A percentile compares a stretch with the other conserved stretches of the same genome.
These are phyloP conservation scores for Tetragonula carbonaria DNA, from an alignment of 2,888 invertebrate species.

Conservation along the genomic window DNA sequence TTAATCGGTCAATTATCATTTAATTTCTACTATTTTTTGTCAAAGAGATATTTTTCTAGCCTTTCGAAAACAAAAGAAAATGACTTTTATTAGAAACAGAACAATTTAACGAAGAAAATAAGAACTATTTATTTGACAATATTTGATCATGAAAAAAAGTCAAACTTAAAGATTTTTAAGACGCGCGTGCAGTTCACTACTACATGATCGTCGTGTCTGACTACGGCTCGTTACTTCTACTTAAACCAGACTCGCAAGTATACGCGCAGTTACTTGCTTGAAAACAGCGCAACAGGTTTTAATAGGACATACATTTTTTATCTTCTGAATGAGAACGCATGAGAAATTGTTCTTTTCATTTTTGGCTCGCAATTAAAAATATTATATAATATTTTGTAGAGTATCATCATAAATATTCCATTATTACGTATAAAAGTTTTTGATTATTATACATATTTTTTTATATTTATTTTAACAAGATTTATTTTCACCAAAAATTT, in stretches of 20 bases:
- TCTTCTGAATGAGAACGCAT: background rate
- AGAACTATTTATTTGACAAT: background rate
- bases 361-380: background rate
- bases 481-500: too few species aligned
- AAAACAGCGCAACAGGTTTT: conserved; percentile 34
- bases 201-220: conserved; percentile 6
- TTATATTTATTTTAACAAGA: background rate
- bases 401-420: background rate
- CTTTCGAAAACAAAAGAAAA: background rate
- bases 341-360: conserved; percentile 5
- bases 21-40: background rate
- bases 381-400: background rate
- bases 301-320: conserved; percentile 6
- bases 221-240: conserved; percentile 30
- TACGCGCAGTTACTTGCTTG: background rate
- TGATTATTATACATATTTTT: background rate
- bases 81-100: too few species aligned
- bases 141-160: background rate
- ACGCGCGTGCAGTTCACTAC: background rate
- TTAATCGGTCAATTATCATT: background rate
- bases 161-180: background rate
- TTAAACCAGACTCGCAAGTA: conserved; percentile 24
- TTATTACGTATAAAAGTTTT: too few species aligned
- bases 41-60: background rate
- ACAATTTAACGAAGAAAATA: background rate